These are phyloP conservation scores for Steinernema feltiae DNA, from an alignment of 1,140 invertebrate species.

Conservation along the genomic window DNA sequence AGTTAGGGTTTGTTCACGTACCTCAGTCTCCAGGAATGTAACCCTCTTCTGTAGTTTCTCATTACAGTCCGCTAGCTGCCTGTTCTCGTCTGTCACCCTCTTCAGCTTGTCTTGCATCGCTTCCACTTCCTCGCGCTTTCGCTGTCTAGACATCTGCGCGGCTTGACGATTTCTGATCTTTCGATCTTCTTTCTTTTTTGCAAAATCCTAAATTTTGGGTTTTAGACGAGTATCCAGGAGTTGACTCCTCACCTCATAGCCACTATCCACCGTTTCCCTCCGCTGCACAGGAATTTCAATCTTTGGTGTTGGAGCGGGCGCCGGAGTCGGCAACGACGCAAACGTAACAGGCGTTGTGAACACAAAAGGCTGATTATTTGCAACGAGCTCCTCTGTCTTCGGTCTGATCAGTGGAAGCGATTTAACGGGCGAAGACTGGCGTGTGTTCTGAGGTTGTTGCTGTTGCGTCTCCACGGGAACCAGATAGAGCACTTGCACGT, in stretches of 20 bases:
- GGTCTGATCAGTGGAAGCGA: neutral
- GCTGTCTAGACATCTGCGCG: constrained; percentile 21
- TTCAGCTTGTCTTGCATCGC: constrained; percentile 14
- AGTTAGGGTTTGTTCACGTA: neutral
- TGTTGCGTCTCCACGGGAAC: neutral
- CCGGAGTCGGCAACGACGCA: neutral
- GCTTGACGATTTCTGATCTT: constrained; percentile 27
- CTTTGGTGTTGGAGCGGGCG: neutral
- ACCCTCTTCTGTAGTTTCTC: constrained; percentile 27
- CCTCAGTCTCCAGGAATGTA: constrained; percentile 16
- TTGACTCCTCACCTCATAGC: no score
- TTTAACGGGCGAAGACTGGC: neutral
- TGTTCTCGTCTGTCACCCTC: neutral
- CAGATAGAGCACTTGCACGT: neutral
- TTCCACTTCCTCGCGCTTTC: constrained; percentile 27
- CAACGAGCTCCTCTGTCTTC: neutral
- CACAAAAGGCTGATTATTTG: neutral
- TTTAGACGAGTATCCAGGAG: no score
- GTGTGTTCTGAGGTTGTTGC: neutral
- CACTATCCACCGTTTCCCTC: constrained; percentile 1
- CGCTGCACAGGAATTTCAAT: neutral
- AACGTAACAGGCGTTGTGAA: neutral
- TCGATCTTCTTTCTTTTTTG: constrained; percentile 31
- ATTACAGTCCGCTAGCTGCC: neutral
- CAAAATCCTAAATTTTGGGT: no score